Conservation (phyloP, 64 coral and sea anemone genomes). For the Pocillopora damicornis region DNA sequence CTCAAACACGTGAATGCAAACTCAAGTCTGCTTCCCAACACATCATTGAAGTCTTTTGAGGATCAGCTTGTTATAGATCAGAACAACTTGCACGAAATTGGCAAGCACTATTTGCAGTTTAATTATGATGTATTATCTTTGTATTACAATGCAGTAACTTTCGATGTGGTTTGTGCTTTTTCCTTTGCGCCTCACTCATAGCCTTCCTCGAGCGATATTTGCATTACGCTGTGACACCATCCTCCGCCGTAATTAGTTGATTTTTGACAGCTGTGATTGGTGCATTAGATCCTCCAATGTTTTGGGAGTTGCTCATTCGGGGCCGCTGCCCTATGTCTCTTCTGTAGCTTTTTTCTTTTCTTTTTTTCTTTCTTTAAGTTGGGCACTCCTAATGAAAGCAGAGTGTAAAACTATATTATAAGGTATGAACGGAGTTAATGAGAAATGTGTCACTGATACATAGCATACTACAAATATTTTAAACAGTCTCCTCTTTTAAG, state of each 20-base stretch:
- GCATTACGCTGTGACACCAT: not conserved
- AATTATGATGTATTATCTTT: too few species aligned
- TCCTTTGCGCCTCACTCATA: too few species aligned
- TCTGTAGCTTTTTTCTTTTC: not conserved
- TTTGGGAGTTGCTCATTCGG: not conserved
- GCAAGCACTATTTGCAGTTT: not conserved
- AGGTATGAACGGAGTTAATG: too few species aligned
- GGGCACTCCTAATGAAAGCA: not conserved
- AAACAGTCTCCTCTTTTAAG: too few species aligned
- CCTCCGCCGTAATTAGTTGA: too few species aligned
- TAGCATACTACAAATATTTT: too few species aligned
- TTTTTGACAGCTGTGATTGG: too few species aligned
- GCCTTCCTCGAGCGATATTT: too few species aligned
- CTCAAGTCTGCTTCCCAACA: conserved; percentile 4
- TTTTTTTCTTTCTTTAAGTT: not conserved
- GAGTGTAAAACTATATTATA: too few species aligned
- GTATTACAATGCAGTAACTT: too few species aligned
- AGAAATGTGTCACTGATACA: too few species aligned
- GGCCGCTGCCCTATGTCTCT: not conserved
- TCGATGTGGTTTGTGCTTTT: too few species aligned
- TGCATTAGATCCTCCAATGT: not conserved
- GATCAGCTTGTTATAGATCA: not conserved
- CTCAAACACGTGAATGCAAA: conserved; percentile 30
- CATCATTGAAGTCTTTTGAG: conserved; percentile 15
- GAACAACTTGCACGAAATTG: conserved; percentile 15